Conservation (phyloP, 2,113 vertebrate genomes). For the Ardeotis arabs region DNA sequence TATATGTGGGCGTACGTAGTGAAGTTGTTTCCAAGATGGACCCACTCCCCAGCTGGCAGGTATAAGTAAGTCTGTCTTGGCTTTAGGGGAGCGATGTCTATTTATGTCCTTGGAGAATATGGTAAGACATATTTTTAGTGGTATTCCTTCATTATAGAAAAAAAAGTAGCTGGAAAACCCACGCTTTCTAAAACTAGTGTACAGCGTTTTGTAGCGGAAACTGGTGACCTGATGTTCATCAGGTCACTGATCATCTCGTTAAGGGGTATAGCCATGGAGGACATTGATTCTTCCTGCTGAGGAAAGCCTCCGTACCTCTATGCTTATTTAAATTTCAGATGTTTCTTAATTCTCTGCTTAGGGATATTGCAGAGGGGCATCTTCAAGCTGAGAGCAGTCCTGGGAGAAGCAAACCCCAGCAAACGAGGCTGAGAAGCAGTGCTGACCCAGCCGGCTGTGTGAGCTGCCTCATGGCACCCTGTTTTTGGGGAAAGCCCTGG, state of each 20-base stretch:
- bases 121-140: not conserved
- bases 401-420: not conserved
- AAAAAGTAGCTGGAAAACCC: not conserved
- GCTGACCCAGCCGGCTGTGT: rapidly evolving
- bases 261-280: not conserved
- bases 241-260: not conserved
- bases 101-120: not conserved
- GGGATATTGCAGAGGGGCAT: not conserved
- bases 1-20: not conserved
- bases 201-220: not conserved
- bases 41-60: not conserved
- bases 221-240: not conserved
- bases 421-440: too few relatives aligned
- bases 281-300: not conserved
- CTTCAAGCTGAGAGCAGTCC: not conserved
- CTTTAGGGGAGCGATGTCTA: not conserved
- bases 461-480: not conserved
- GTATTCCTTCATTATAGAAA: not conserved
- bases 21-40: not conserved
- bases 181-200: not conserved
- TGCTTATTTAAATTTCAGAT: not conserved
- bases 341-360: not conserved
- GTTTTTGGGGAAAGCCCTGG: not conserved
- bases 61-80: not conserved
- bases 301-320: not conserved